Base-by-base conservation (phyloP, 2,888 invertebrate genomes). In the Drosophila algonquin region DNA sequence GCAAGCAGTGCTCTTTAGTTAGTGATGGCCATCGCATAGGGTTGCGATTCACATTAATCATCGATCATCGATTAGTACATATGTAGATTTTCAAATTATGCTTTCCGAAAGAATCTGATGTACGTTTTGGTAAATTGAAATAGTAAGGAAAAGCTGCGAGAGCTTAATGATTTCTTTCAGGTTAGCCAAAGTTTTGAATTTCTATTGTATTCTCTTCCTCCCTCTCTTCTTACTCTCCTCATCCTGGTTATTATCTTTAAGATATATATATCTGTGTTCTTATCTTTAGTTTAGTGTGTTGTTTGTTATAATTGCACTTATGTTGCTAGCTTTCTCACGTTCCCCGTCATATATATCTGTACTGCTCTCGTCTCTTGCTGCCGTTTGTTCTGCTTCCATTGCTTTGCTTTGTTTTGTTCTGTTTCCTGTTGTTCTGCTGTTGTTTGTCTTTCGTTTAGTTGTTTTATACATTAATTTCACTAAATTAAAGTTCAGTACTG, bases 401-500 rank as follows among this genome's bases (percentile, higher is more conserved):
- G 54, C 53, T 56, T 62, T 21, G 9, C 14, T 35, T 27, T 45
- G 3, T 16, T 58, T 27, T 45, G 14, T 47, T 58, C 16, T 35
- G 35, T 53, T 60, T 52, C n/a, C 9, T 30, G 48, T 59, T 58
- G 48, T 72, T 57, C 52, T 71, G 12, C 6, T 30, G 48, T 59
- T 50, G 44, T 72, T 57, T 52, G 62, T 63, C 67, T 65, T 51
- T 59, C 45, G 65, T 64, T 63, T n/a, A 5, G 40, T 27, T 27
- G 3, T 45, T 27, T 45, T 45, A 24, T n/a, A 59, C 14, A 24
- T 51, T 65, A 56, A 68, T 57, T 74, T 57, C 61, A 61, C 60
- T 72, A 68, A 73, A 58, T 58, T 58, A 76, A 30, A 73, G 71
- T 73, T 81, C 81, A 81, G 87, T 81, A 79, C 81, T 78, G 54